A percentile compares a stretch with the other conserved stretches of the same genome.
phyloP scores from a whole-genome alignment of 2,888 invertebrate genomes.

The Phyllotreta cruciferae region DNA sequence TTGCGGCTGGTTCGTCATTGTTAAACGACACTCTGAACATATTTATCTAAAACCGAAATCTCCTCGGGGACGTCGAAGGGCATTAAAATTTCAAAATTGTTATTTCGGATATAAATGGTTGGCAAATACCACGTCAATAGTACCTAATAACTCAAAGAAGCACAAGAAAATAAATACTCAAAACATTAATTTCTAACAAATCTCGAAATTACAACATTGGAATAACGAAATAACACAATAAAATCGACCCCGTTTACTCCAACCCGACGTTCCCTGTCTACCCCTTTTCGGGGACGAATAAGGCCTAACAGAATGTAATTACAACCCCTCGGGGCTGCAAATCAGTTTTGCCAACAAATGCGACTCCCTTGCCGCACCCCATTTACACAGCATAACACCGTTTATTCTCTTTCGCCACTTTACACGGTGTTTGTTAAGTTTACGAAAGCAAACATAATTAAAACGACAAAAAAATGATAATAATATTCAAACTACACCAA shows the following conservation, averaged over 20 bases:
- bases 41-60: too few species aligned
- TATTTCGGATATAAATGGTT: too few species aligned
- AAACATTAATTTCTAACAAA: too few species aligned
- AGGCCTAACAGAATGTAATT: slow-evolving; percentile 31
- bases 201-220: not conserved
- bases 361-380: slow-evolving; percentile 33
- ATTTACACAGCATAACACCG: slow-evolving; percentile 10
- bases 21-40: too few species aligned
- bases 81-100: too few species aligned
- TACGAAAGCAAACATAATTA: too few species aligned
- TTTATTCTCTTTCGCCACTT: not conserved
- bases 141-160: too few species aligned
- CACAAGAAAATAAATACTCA: too few species aligned
- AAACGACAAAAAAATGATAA: too few species aligned
- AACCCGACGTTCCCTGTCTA: slow-evolving; percentile 11
- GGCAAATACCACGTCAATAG: too few species aligned
- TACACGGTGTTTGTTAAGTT: not conserved
- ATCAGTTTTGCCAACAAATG: slow-evolving; percentile 40
- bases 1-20: not conserved
- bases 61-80: too few species aligned
- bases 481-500: too few species aligned
- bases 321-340: slow-evolving; percentile 33
- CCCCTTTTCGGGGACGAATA: slow-evolving; percentile 12
- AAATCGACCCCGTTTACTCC: slow-evolving; percentile 18
- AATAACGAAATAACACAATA: slow-evolving; percentile 19